These are phyloP conservation scores for Bombus difficillimus DNA, from an alignment of 1,140 invertebrate species.

Conservation along the genomic window DNA sequence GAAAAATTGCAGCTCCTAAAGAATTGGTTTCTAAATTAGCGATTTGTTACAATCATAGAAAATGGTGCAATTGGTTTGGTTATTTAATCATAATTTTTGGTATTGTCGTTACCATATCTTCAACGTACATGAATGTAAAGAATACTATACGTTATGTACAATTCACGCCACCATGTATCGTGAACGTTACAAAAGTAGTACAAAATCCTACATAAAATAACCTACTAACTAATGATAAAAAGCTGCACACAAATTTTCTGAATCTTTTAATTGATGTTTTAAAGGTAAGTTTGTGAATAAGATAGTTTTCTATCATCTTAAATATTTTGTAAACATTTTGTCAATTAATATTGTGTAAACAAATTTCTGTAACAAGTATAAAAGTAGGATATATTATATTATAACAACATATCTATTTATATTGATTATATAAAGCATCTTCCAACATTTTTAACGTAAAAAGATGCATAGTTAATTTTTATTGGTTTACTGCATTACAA, in stretches of 20 bases:
- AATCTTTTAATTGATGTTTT: background rate
- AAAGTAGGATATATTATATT: background rate
- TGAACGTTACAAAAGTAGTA: constrained; percentile 78
- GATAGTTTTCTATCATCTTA: background rate
- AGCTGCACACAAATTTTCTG: background rate
- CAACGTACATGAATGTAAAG: constrained; percentile 85
- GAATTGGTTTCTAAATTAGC: background rate
- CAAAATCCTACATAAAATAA: constrained; percentile 15
- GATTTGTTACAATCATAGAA: constrained; percentile 16
- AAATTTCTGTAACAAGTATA: background rate
- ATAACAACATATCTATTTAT: background rate
- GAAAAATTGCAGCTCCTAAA: background rate
- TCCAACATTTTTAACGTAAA: background rate
- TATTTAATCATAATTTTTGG: constrained; percentile 83
- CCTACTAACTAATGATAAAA: background rate
- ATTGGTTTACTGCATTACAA: background rate
- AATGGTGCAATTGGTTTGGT: constrained; percentile 78
- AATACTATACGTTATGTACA: constrained; percentile 84
- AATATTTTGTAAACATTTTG: background rate
- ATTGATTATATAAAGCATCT: background rate
- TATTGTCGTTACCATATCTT: constrained; percentile 83
- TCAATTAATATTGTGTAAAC: background rate
- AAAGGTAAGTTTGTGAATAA: background rate
- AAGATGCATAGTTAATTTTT: background rate
- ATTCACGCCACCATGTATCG: constrained; percentile 86